Percentiles rank a stretch among this genome's conserved stretches.
phyloP scores from a whole-genome alignment of 1,140 invertebrate species.

The Microplitis mediator region DNA sequence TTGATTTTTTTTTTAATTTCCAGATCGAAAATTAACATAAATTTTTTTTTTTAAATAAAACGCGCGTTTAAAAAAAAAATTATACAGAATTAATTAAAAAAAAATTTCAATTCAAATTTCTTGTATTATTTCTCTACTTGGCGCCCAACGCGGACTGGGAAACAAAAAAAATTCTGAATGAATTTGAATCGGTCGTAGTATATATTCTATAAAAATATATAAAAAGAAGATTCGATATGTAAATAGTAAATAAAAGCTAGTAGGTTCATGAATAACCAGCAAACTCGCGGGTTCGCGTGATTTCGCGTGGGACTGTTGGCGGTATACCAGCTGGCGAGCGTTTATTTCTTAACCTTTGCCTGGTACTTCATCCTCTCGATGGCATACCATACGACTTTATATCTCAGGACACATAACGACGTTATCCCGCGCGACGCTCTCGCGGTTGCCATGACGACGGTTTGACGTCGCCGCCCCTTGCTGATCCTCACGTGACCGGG shows the following conservation, averaged over 20 bases:
- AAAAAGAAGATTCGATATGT: no score
- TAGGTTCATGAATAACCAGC: slow-evolving; percentile 55
- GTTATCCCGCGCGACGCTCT: slow-evolving; percentile 34
- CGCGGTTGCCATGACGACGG: slow-evolving; percentile 30
- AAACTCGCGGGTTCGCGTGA: slow-evolving; percentile 50
- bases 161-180: no score
- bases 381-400: slow-evolving; percentile 42
- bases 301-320: slow-evolving; percentile 60
- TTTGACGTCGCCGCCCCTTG: slow-evolving; percentile 27
- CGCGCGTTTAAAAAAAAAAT: no score
- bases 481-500: slow-evolving; percentile 43
- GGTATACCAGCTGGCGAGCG: slow-evolving; percentile 59
- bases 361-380: slow-evolving; percentile 36
- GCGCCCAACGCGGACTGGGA: no score
- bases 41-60: no score
- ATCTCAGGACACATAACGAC: slow-evolving; percentile 32
- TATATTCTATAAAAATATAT: no score
- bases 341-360: slow-evolving; percentile 59
- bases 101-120: no score
- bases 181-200: no score
- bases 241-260: neutral
- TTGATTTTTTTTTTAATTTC: no score
- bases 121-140: no score
- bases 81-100: no score
- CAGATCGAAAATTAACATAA: no score